Evolutionary conservation across 2,113 vertebrate species (phyloP).

Genomic region (Henicopernis longicauda): DNA sequence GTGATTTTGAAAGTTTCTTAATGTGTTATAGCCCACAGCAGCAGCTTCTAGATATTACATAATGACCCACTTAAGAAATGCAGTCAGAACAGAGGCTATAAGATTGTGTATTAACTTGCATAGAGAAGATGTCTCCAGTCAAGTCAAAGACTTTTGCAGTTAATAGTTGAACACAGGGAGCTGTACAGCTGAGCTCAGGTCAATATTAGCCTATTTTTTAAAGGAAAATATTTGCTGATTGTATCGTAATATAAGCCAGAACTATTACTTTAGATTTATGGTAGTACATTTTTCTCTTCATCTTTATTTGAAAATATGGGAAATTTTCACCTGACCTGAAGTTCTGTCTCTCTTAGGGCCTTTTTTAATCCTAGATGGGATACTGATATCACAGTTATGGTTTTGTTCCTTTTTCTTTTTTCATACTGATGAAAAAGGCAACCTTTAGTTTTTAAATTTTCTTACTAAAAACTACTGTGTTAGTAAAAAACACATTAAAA

Average conservation of each 20-base stretch:
- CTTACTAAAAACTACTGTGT: not conserved
- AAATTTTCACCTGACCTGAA: not conserved
- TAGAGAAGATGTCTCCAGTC: not conserved
- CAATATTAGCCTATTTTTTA: not conserved
- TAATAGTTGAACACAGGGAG: not conserved
- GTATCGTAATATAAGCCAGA: not conserved
- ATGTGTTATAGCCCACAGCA: not conserved
- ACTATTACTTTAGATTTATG: not conserved
- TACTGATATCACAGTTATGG: not conserved
- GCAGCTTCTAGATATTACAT: not conserved
- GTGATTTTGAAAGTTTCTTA: not conserved
- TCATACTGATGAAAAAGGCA: not conserved
- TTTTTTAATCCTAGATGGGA: not conserved
- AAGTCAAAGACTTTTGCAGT: not conserved
- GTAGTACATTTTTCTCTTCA: not conserved
- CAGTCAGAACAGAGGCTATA: not conserved
- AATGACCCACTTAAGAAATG: not conserved
- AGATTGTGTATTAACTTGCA: not conserved
- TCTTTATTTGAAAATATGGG: not conserved
- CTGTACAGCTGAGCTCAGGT: not conserved
- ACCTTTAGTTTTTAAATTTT: not conserved
- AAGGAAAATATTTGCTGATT: not conserved
- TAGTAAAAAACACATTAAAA: not conserved
- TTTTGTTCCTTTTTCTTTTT: not conserved
- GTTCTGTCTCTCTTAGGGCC: not conserved